A percentile compares a stretch with the other conserved stretches of the same genome.
These are phyloP conservation scores for Symphodus melops DNA, from an alignment of 2,113 vertebrate species.

Conservation along the genomic window DNA sequence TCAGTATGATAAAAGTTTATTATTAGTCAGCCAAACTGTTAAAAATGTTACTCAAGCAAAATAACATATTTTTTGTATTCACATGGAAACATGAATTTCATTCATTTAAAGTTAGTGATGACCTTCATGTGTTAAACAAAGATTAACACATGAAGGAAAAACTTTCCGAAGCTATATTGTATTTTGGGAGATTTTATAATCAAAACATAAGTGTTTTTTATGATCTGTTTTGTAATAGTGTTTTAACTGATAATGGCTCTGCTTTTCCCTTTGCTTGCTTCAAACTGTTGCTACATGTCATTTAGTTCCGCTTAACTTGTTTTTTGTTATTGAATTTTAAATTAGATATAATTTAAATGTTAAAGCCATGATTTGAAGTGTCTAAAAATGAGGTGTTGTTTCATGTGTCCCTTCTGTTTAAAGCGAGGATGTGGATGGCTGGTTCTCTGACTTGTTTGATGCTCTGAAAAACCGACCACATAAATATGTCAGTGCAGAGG, in stretches of 20 bases:
- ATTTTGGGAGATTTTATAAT: conserved; percentile 47
- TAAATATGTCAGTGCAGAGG: conserved; percentile 23
- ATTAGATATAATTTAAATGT: conserved; percentile 4
- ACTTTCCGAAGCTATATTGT: neutral
- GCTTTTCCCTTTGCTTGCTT: neutral
- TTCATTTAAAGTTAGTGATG: too few relatives aligned
- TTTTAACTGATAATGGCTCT: conserved; percentile 36
- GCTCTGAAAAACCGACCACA: conserved; percentile 58
- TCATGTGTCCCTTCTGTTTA: conserved; percentile 16
- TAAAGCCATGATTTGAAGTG: conserved; percentile 14
- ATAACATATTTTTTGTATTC: too few relatives aligned
- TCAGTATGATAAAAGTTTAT: too few relatives aligned
- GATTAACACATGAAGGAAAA: too few relatives aligned
- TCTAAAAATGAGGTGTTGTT: conserved; percentile 9
- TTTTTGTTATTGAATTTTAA: conserved; percentile 47
- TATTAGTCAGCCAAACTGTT: too few relatives aligned
- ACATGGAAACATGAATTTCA: too few relatives aligned
- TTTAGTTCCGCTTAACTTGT: conserved; percentile 16
- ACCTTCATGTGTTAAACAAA: too few relatives aligned
- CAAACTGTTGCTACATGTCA: conserved; percentile 21
- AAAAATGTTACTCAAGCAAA: too few relatives aligned
- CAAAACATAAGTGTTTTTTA: conserved; percentile 22
- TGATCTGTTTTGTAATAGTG: conserved; percentile 24
- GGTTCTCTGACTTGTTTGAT: conserved; percentile 69
- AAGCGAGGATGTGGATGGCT: conserved; percentile 70